Base-by-base conservation (phyloP, 2,113 vertebrate species). In the Paracanthobrama guichenoti region DNA sequence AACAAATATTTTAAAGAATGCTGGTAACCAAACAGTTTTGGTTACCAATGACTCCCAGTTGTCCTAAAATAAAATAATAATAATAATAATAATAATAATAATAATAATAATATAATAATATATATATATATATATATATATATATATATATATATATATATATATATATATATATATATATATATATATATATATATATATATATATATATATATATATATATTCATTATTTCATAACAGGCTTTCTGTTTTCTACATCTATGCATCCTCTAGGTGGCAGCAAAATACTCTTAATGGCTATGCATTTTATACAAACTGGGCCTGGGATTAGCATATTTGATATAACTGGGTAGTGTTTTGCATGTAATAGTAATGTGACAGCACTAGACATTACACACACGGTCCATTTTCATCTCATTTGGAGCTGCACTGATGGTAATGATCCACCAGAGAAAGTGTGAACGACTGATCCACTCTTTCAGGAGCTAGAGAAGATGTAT, bases 181-280 rank as follows among this genome's bases (percentile, higher is more conserved):
- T n/a, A n/a, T n/a, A n/a, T n/a, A n/a, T n/a, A n/a, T n/a, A n/a
- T n/a, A n/a, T n/a, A n/a, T n/a, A n/a, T n/a, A n/a, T n/a, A n/a
- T n/a, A n/a, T n/a, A n/a, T n/a, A n/a, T n/a, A n/a, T n/a, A n/a
- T n/a, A n/a, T n/a, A n/a, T n/a, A n/a, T n/a, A n/a, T n/a, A n/a
- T n/a, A n/a, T n/a, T n/a, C n/a, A n/a, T n/a, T n/a, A n/a, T n/a
- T n/a, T n/a, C n/a, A n/a, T 14, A 26, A 24, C 44, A 53, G 1
- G 0, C 24, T 35, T 53, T 48, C 12, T 20, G 39, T 24, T 39
- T 8, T 46, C 42, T 66, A 22, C 78, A 18, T 31, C 39, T 50
- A n/a, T 79, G 20, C 69, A 9, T 69, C 69, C 86, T 12, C 50
- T 62, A 84, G 82, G 71, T 75, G 73, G 85, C 50, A 83, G 81